A percentile compares a stretch with the other conserved stretches of the same genome.
phyloP scores from a whole-genome alignment of 2,113 vertebrate species.

The Nannospalax galili region DNA sequence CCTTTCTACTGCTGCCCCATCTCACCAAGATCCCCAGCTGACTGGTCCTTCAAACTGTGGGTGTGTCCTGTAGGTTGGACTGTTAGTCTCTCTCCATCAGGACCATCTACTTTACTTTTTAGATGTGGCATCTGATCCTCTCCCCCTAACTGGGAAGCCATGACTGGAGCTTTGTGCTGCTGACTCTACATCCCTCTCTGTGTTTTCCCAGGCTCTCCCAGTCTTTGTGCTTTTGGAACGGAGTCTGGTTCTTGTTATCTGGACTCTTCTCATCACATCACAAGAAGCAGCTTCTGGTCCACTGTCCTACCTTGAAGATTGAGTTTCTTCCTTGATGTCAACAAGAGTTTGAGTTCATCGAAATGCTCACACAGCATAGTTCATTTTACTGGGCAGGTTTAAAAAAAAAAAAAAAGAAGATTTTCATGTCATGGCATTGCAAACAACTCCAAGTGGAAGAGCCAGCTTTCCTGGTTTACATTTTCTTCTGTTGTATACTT shows the following conservation, averaged over 20 bases:
- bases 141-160: background rate
- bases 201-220: background rate
- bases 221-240: background rate
- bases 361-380: constrained; percentile 39
- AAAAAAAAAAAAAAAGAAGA: background rate
- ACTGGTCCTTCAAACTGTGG: background rate
- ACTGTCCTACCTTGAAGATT: background rate
- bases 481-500: background rate
- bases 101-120: background rate
- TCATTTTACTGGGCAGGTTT: background rate
- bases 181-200: background rate
- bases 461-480: background rate
- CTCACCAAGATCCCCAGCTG: background rate
- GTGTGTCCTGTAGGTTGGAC: too few relatives aligned
- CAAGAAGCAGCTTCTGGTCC: too few relatives aligned
- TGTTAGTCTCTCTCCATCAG: background rate
- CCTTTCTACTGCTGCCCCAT: background rate
- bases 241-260: background rate
- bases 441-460: background rate
- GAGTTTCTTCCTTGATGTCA: background rate
- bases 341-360: background rate
- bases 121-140: background rate
- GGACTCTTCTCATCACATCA: background rate
- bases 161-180: background rate
- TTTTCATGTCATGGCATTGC: background rate